Conservation (phyloP, 2,797 vertebrate species). For the Tapirus indicus region DNA sequence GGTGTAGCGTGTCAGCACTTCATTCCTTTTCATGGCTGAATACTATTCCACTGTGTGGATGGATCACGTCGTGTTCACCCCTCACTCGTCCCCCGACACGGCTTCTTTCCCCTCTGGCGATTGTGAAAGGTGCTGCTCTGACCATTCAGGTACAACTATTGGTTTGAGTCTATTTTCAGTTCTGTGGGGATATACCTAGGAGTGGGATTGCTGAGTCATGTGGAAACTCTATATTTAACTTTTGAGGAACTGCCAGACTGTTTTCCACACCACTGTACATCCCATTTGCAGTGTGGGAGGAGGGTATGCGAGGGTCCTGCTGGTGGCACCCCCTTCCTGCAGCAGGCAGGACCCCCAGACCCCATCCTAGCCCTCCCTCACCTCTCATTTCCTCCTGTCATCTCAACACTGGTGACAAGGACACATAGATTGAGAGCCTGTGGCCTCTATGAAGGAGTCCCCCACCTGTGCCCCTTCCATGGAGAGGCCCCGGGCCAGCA, state of each 20-base stretch:
- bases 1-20: fast-evolving
- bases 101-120: no score
- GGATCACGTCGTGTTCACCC: no score
- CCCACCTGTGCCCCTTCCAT: fast-evolving
- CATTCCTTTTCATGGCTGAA: fast-evolving
- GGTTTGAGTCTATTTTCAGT: background rate
- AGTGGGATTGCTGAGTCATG: fast-evolving
- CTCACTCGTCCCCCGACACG: fast-evolving
- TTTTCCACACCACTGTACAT: fast-evolving
- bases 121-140: fast-evolving
- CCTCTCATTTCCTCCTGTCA: background rate
- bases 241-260: fast-evolving
- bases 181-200: fast-evolving
- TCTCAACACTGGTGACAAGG: background rate
- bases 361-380: fast-evolving
- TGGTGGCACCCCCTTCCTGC: background rate
- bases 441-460: background rate
- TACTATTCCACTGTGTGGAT: fast-evolving
- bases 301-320: no score
- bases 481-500: background rate
- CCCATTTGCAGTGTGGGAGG: fast-evolving
- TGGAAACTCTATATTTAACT: background rate
- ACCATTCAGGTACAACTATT: fast-evolving
- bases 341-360: background rate
- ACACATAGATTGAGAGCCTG: background rate